Base-by-base conservation (phyloP, 1,140 invertebrate species). In the Teleogryllus occipitalis region DNA sequence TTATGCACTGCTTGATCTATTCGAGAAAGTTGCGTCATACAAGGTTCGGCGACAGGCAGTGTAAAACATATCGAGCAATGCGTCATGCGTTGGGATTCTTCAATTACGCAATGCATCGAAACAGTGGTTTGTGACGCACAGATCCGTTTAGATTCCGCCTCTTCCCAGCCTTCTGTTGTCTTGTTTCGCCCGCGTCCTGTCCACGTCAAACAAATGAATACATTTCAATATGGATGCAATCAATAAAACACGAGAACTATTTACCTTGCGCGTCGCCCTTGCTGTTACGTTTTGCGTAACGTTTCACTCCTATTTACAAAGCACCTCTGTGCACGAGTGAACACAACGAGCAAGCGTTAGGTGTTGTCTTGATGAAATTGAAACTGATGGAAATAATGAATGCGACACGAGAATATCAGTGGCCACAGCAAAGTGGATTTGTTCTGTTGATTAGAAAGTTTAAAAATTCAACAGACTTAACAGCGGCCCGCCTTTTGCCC, bases 311-410 rank as follows among this genome's bases (percentile, higher is more conserved):
- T 65, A 65, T 65, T 65, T 65, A 7, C 54, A 65, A 7, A 14
- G 54, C 54, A 2, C 54, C 54, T 65, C 18, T 65, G 54, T 65
- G 18, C 54, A 65, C 2, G 54, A 14, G 2, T 10, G 54, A 39
- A 39, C 2, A 0, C 2, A 14, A 10, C 7, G 10, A 18, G 54
- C 54, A 65, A 2, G 18, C 54, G 18, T 65, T 65, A 10, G 54
- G 10, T 39, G 27, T 65, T 18, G 54, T 65, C 54, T 65, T 65
- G 54, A 65, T 65, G 54, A 65, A 65, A 65, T 65, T 65, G 54
- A 65, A 65, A 65, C 54, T 65, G 54, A 65, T 65, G 54, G 54
- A 65, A 65, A 65, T 65, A 65, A 65, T 65, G 54, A 65, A 65
- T 65, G 54, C 54, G 54, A 65, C 54, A 65, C 54, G 54, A 2